Conservation (phyloP, 2,113 vertebrate genomes). For the Machaerirhynchus nigripectus region DNA sequence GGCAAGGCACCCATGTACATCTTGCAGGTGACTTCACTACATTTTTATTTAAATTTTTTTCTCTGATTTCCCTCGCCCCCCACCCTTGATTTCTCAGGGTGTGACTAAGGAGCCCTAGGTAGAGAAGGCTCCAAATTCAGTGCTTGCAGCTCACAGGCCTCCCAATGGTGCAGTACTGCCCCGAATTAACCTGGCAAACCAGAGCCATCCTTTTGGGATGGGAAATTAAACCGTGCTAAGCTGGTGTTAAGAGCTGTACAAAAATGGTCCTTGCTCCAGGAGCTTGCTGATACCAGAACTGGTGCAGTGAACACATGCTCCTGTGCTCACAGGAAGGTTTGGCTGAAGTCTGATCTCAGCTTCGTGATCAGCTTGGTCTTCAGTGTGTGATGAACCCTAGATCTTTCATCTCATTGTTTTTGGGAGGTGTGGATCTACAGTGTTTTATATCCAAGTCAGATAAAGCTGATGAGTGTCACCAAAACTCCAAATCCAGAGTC, state of each 20-base stretch:
- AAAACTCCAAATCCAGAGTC: not conserved
- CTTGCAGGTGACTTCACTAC: not conserved
- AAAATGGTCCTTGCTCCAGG: not conserved
- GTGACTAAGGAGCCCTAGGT: not conserved
- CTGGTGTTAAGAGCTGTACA: not conserved
- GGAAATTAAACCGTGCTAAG: not conserved
- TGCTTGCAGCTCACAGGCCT: not conserved
- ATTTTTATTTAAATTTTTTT: not conserved
- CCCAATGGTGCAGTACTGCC: not conserved
- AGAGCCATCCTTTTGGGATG: not conserved
- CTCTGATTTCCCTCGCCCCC: rapidly evolving
- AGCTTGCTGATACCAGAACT: not conserved
- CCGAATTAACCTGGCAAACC: not conserved
- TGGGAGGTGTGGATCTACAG: not conserved
- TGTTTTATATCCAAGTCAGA: not conserved
- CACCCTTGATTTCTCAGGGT: not conserved
- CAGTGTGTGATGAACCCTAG: not conserved
- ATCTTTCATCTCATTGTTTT: not conserved
- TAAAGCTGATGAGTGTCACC: not conserved
- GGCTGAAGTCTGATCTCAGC: not conserved
- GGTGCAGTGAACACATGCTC: rapidly evolving
- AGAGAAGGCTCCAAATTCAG: not conserved
- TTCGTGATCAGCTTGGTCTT: not conserved
- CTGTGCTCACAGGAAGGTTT: not conserved
- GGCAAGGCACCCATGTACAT: not conserved